These are phyloP conservation scores for Taphrorychus bicolor DNA, from an alignment of 2,888 invertebrate species.

Conservation along the genomic window DNA sequence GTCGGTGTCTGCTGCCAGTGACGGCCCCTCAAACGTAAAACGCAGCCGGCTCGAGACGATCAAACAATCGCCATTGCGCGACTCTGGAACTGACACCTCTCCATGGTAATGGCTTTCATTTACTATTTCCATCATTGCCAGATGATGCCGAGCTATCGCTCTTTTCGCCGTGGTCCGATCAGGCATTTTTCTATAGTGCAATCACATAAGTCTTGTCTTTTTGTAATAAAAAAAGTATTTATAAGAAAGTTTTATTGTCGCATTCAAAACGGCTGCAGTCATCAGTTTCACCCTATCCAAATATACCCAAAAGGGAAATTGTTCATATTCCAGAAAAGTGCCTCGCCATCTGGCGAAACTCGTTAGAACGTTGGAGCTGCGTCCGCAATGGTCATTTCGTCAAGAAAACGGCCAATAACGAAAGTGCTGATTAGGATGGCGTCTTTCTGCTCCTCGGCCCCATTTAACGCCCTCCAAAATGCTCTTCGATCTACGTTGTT, in stretches of 20 bases:
- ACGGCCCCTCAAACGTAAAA: conserved; percentile 35
- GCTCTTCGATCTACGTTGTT: too few relatives aligned
- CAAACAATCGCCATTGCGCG: conserved; percentile 32
- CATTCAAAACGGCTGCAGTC: neutral
- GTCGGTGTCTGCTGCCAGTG: conserved; percentile 9
- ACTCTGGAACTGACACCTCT: conserved; percentile 36
- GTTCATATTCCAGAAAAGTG: conserved; percentile 25
- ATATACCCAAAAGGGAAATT: conserved; percentile 1
- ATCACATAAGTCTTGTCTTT: too few relatives aligned
- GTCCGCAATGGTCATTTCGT: conserved; percentile 31
- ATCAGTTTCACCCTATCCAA: conserved; percentile 6
- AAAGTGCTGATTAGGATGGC: conserved; percentile 37
- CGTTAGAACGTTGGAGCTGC: conserved; percentile 26
- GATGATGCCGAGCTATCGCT: conserved; percentile 29
- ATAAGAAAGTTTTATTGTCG: too few relatives aligned
- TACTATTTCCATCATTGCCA: conserved; percentile 33
- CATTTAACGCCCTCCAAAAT: too few relatives aligned
- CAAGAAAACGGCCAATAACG: conserved; percentile 32
- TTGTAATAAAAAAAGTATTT: neutral
- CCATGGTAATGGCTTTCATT: conserved; percentile 41
- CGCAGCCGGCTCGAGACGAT: conserved; percentile 28
- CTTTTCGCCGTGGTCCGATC: neutral
- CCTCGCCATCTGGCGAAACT: conserved; percentile 27
- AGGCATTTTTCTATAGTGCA: conserved; percentile 6
- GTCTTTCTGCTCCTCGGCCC: neutral